phyloP scores from a whole-genome alignment of 2,113 vertebrate species.

The Tamias sibiricus region DNA sequence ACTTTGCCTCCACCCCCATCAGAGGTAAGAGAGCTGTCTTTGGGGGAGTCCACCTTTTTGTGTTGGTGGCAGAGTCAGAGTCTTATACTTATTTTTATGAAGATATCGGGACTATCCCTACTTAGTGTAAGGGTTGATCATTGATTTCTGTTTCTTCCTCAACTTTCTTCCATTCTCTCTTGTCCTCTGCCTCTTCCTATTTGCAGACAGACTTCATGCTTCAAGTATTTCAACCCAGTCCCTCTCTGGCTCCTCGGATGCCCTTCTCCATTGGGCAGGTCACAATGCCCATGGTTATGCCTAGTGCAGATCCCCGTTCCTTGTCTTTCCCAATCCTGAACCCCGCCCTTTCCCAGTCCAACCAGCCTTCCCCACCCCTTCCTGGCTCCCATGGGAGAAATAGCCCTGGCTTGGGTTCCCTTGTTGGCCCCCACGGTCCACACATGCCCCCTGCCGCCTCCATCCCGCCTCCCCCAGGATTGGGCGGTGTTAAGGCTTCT shows the following conservation, averaged over 20 bases:
- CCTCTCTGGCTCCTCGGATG: slow-evolving; percentile 85
- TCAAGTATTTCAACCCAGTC: slow-evolving; percentile 85
- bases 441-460: slow-evolving; percentile 79
- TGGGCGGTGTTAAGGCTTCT: slow-evolving; percentile 76
- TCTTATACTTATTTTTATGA: background rate
- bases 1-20: slow-evolving; percentile 90
- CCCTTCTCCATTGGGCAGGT: slow-evolving; percentile 88
- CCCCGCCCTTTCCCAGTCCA: slow-evolving; percentile 84
- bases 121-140: background rate
- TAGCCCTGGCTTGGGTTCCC: slow-evolving; percentile 78
- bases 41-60: background rate
- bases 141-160: slow-evolving; percentile 49
- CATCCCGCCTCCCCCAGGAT: slow-evolving; percentile 86
- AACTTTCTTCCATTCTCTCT: slow-evolving; percentile 57
- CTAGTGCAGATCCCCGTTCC: slow-evolving; percentile 87
- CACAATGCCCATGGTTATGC: slow-evolving; percentile 89
- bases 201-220: slow-evolving; percentile 89
- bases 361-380: slow-evolving; percentile 83
- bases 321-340: slow-evolving; percentile 88
- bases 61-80: background rate
- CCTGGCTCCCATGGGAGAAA: slow-evolving; percentile 83
- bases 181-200: slow-evolving; percentile 20
- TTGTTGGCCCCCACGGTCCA: slow-evolving; percentile 80
- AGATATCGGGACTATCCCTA: background rate
- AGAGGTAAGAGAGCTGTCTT: slow-evolving; percentile 83